Evolutionary conservation across 2,888 invertebrate genomes (phyloP).

Genomic region (Limnephilus auricula): DNA sequence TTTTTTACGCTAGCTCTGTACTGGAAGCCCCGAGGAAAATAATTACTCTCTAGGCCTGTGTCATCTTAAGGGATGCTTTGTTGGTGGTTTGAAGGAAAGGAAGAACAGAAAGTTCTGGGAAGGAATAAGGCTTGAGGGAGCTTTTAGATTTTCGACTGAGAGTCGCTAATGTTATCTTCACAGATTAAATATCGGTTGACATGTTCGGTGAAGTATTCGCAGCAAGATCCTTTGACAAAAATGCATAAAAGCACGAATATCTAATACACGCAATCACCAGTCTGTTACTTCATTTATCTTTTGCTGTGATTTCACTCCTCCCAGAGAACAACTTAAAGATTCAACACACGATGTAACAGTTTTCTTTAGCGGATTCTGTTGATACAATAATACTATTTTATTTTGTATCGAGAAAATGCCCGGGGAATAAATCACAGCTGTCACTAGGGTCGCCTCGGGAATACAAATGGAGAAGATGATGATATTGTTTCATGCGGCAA

Average conservation of each 20-base stretch:
- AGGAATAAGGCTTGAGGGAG: no score
- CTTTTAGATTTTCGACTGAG: no score
- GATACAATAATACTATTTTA: background rate
- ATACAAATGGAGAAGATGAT: background rate
- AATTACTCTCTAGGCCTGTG: no score
- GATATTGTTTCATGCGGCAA: background rate
- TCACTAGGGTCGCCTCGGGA: constrained; percentile 15
- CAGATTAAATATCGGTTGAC: no score
- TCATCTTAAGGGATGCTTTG: no score
- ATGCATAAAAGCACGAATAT: no score
- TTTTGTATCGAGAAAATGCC: constrained; percentile 25
- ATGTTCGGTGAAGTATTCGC: background rate
- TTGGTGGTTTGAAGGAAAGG: no score
- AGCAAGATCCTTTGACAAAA: background rate
- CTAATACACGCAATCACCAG: background rate
- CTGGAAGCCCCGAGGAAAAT: no score
- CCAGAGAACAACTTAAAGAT: background rate
- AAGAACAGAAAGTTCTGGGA: no score
- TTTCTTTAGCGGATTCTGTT: background rate
- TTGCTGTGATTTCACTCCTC: background rate
- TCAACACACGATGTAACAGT: background rate
- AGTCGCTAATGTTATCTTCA: no score
- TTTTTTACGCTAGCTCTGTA: no score
- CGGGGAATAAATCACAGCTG: constrained; percentile 44
- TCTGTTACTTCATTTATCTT: background rate